Base-by-base conservation (phyloP, 2,797 vertebrate species). In the Paguma larvata region DNA sequence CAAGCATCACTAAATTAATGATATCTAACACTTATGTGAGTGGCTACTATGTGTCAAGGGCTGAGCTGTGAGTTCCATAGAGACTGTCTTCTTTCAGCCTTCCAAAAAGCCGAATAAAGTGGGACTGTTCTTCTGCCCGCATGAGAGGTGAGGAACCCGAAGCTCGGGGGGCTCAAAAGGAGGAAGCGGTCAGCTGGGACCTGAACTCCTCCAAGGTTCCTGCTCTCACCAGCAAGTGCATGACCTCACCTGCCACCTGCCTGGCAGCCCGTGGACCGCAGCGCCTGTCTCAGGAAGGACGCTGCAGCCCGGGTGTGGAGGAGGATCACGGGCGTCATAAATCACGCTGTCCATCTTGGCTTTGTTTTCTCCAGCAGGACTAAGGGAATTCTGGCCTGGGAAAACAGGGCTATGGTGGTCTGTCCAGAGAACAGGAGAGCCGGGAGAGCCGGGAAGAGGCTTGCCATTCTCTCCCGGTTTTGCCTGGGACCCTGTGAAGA, bases 321-420 rank as follows among this genome's bases (percentile, higher is more conserved):
- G 62, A 30, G 67, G 51, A 11, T 62, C 44, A 48, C 0, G 0
- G n/a, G 41, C 13, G 5, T 32, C 18, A 9, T 2, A 27, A 72
- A 63, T 14, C 15, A 9, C 1, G 23, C 46, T 1, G 4, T 18
- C 23, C 19, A 8, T 19, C 41, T 3, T 10, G 32, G 41, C 27
- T 14, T 67, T 72, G 6, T 46, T 23, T 34, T 56, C 30, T 9
- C n/a, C 11, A 46, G 75, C 13, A 15, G 77, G 12, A 2, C 3
- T 8, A n/a, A 21, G 3, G 41, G n/a, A 70, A 53, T 3, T 46
- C 23, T n/a, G 44, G 75, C 65, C 34, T 2, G 3, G 56, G 62
- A 14, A 18, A 10, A 48, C 0, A 27, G 48, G 3, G 25, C 51
- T 15, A 0, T 0, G 38, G 51, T 0, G 12, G 32, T 10, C 18